Evolutionary conservation across 2,113 vertebrate species (phyloP), one percentile per base, ranked within the genome.

Genomic region (Barnardius zonarius): DNA sequence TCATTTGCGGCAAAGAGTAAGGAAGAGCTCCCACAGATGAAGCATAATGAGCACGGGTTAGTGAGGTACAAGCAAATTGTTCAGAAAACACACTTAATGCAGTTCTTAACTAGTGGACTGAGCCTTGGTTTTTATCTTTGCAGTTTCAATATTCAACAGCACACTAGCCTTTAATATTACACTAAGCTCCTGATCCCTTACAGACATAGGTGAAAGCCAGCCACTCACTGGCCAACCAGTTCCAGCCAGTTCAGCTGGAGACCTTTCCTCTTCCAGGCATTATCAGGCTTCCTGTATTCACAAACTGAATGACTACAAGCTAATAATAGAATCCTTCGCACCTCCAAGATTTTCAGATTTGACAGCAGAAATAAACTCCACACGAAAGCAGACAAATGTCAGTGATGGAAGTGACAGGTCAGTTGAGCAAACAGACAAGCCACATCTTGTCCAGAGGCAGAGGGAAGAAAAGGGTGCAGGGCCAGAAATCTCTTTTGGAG

Each of bases 41-140:
- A 67, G 31, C 15, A 28, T 6, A 54, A 4, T 0, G 0, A 77
- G 28, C 30, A 23, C 24, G 57, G 6, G 17, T 72, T 35, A 73
- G n/a, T 7, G 5, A 31, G n/a, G 30, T 14, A 31, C 19, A 54
- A 88, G 22, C 8, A 48, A 66, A 33, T 23, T 37, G 54, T 63
- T 46, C 17, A 24, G 19, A 41, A 89, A 83, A 46, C 24, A 63
- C 17, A 68, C 10, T 57, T 57, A 59, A 59, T 59, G 57, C 57
- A 59, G 22, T 59, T 41, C 27, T 11, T 37, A 37, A 88, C 31
- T 17, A 70, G 55, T 6, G 15, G 24, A 62, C 37, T 27, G 20
- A 83, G 37, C 14, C 39, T 68, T 3, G 0, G 22, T 49, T 93
- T 91, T 63, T 54, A 77, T 54, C n/a, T 43, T 28, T 10, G 24